These are phyloP conservation scores for Rhagoletis zephyria DNA, from an alignment of 1,140 invertebrate genomes.

Conservation along the genomic window DNA sequence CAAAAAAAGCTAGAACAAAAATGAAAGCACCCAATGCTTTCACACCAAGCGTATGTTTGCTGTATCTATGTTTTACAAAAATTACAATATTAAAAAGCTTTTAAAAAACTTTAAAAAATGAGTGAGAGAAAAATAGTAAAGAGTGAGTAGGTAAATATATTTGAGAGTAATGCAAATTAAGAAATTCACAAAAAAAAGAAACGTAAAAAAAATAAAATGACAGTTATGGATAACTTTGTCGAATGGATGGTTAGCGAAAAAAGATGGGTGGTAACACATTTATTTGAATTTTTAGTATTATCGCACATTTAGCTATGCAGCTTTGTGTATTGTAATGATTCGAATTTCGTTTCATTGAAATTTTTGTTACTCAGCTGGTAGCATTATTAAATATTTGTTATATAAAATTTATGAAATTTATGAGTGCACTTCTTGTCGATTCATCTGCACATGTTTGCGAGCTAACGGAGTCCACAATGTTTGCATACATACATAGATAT, in stretches of 20 bases:
- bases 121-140: not conserved
- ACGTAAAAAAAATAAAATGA: not conserved
- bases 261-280: constrained; percentile 36
- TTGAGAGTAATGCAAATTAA: not conserved
- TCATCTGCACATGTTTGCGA: not conserved
- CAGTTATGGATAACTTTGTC: not conserved
- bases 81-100: not conserved
- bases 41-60: too few species aligned
- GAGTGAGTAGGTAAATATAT: not conserved
- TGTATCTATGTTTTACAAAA: not conserved
- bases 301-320: constrained; percentile 43
- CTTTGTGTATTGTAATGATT: not conserved
- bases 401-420: not conserved
- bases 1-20: too few species aligned
- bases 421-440: not conserved
- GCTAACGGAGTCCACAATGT: not conserved
- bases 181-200: not conserved
- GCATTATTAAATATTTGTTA: not conserved
- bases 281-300: constrained; percentile 42
- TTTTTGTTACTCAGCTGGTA: not conserved
- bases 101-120: not conserved
- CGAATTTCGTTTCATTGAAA: not conserved
- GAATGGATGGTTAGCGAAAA: constrained; percentile 33
- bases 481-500: too few species aligned
- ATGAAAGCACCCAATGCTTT: too few species aligned